These are phyloP conservation scores for Leguminivora glycinivorella DNA, from an alignment of 1,140 invertebrate genomes.

Conservation along the genomic window DNA sequence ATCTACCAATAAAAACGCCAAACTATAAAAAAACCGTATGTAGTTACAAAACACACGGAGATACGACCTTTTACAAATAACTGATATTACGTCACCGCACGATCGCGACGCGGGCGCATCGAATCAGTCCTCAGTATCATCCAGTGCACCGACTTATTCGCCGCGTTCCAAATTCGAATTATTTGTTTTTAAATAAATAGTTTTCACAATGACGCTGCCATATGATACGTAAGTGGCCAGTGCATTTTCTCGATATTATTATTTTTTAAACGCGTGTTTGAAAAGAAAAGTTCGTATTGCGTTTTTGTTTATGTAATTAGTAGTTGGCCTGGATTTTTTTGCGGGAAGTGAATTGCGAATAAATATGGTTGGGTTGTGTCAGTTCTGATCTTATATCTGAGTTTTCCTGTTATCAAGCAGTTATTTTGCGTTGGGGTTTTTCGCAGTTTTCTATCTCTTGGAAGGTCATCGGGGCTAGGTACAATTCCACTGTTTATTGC, in stretches of 20 bases:
- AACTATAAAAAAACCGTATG: too few species aligned
- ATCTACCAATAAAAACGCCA: too few species aligned
- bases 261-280: not conserved
- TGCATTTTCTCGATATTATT: not conserved
- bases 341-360: too few species aligned
- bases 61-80: not conserved
- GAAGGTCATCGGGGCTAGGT: too few species aligned
- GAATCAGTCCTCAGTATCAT: not conserved
- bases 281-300: not conserved
- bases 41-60: not conserved
- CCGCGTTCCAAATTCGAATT: constrained; percentile 18
- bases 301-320: constrained; percentile 4
- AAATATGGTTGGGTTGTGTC: too few species aligned
- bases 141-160: not conserved
- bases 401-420: too few species aligned
- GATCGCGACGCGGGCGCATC: not conserved
- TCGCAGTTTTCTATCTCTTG: too few species aligned
- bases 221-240: constrained; percentile 15
- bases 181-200: not conserved
- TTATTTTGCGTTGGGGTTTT: too few species aligned
- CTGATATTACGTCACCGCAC: not conserved
- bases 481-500: too few species aligned
- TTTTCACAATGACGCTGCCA: constrained; percentile 2
- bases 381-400: too few species aligned
- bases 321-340: too few species aligned